Evolutionary conservation across 2,797 vertebrate genomes (phyloP).

Genomic region (Neoniphon sammara): DNA sequence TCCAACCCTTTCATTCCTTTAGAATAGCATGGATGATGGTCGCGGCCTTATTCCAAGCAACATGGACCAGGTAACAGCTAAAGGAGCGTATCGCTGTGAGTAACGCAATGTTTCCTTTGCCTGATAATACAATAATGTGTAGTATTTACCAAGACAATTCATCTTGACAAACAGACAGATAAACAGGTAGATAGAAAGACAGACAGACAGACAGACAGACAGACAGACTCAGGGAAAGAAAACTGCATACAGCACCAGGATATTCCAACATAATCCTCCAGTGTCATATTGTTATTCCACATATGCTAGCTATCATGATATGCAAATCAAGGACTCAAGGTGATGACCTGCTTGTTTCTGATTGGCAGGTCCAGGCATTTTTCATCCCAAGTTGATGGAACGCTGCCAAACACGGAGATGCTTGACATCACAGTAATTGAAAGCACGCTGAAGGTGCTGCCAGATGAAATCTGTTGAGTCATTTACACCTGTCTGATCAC

Average conservation of each 20-base stretch:
- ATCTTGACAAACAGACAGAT: not conserved
- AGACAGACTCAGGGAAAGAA: not conserved
- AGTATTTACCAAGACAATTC: not conserved
- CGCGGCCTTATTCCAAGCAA: not conserved
- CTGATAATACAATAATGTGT: slow-evolving; percentile 17
- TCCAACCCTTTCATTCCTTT: slow-evolving; percentile 46
- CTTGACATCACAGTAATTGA: slow-evolving; percentile 44
- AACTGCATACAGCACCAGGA: not conserved
- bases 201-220: not conserved
- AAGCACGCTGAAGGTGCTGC: slow-evolving; percentile 12
- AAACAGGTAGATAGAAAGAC: not conserved
- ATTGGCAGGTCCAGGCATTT: slow-evolving; percentile 45
- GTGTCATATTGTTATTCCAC: slow-evolving; percentile 17
- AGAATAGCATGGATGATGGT: slow-evolving; percentile 17
- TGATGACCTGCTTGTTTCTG: slow-evolving; percentile 28
- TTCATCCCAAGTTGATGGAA: slow-evolving; percentile 54
- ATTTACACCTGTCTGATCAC: slow-evolving; percentile 38
- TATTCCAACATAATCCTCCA: slow-evolving; percentile 3
- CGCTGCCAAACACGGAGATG: slow-evolving; percentile 37
- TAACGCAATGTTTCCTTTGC: slow-evolving; percentile 4
- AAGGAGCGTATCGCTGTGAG: slow-evolving; percentile 13
- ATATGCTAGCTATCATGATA: not conserved
- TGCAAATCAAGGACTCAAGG: slow-evolving; percentile 14
- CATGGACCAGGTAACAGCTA: not conserved
- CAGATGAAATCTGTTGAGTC: slow-evolving; percentile 36